Conservation (phyloP, 2,797 vertebrate genomes). For the Spinibarbus caldwelli region DNA sequence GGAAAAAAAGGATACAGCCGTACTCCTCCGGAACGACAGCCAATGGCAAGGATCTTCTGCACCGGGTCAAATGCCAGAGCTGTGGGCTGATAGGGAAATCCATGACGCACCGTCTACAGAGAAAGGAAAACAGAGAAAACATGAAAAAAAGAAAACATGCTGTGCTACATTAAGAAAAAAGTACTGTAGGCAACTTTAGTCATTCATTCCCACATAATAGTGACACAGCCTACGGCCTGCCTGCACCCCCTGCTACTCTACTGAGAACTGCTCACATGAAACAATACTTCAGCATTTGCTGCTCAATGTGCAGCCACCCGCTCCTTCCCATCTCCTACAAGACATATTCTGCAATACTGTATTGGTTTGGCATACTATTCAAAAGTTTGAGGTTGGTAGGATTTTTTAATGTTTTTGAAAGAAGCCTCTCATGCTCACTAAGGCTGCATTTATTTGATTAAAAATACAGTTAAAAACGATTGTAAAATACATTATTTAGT, state of each 20-base stretch:
- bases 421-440: neutral
- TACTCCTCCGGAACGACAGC: conserved; percentile 91
- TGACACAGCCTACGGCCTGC: conserved; percentile 24
- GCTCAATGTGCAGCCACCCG: neutral
- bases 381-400: neutral
- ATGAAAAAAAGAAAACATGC: neutral
- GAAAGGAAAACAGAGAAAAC: conserved; percentile 19
- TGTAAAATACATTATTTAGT: neutral
- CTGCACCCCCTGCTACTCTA: neutral
- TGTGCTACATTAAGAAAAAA: neutral
- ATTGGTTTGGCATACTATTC: neutral
- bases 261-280: neutral
- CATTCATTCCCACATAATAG: conserved; percentile 12
- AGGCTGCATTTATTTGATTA: neutral
- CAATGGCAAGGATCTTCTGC: conserved; percentile 96
- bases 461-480: neutral
- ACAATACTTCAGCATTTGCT: neutral
- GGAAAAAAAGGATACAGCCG: conserved; percentile 95
- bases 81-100: conserved; percentile 95
- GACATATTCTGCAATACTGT: neutral
- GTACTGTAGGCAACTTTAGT: neutral
- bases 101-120: conserved; percentile 93
- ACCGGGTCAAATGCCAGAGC: conserved; percentile 96
- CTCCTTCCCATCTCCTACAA: neutral
- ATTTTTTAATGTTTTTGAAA: neutral